Base-by-base conservation (phyloP, 2,113 vertebrate genomes). In the Cebidichthys violaceus region DNA sequence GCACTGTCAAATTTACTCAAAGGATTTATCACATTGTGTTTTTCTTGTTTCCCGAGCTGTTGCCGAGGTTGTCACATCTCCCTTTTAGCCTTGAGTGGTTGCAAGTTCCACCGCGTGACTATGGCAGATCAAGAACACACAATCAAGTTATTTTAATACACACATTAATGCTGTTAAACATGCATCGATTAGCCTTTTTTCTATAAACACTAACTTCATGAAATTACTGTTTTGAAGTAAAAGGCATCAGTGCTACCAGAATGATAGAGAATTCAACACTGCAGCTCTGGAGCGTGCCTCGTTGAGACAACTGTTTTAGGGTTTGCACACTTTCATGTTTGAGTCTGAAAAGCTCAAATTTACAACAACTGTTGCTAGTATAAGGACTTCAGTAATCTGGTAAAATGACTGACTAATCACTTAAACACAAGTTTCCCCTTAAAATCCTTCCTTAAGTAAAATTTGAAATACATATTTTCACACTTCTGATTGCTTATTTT, bases 21-120 rank as follows among this genome's bases (percentile, higher is more conserved):
- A 61, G 27, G 31, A 73, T 73, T 60, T 41, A 62, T 54, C 59
- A 64, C 77, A 55, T 11, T 29, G 8, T 60, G 47, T 29, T 45
- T 29, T 45, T n/a, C 50, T 55, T 17, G 24, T 77, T 59, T 68
- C 15, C 27, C 9, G 11, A 43, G 50, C 62, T 65, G 35, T 35
- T 64, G 20, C 9, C 4, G 33, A 11, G 13, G 31, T 24, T 65
- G 62, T 77, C 62, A 47, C 64, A 33, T 33, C 10, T n/a, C 43
- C 18, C 11, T 37, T 18, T 43, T 15, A 77, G 50, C 24, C 20
- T 59, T 18, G 2, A 54, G 50, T 18, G 41, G 29, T 29, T 59
- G 37, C 41, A 50, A n/a, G 22, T 47, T 24, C 13, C 37, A 60
- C 39, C 24, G 65, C 60, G 37, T 11, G 37, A 45, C 24, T 43